Evolutionary conservation across 2,113 vertebrate genomes (phyloP).

Genomic region (Phocoena phocoena): DNA sequence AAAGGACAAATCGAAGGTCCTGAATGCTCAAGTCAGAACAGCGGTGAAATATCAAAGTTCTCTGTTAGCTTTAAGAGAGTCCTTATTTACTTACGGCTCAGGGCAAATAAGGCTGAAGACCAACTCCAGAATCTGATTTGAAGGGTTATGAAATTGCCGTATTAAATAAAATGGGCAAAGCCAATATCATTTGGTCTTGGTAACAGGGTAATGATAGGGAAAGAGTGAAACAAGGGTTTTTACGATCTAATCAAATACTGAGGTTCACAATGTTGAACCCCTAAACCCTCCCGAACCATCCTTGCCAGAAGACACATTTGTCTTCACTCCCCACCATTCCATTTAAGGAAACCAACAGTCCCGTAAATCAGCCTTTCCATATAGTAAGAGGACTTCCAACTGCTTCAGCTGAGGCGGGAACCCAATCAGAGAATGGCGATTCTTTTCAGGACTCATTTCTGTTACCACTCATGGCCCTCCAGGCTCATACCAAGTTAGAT

Average conservation of each 20-base stretch:
- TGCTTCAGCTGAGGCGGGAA: not conserved
- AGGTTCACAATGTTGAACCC: not conserved
- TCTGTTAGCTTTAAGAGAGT: not conserved
- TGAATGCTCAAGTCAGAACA: not conserved
- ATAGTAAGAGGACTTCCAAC: not conserved
- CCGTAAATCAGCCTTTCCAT: not conserved
- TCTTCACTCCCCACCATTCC: not conserved
- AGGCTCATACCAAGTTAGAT: not conserved
- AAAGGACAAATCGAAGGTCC: not conserved
- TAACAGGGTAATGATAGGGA: not conserved
- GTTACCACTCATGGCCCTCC: not conserved
- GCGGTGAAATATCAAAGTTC: not conserved
- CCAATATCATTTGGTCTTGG: not conserved
- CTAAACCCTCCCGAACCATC: not conserved
- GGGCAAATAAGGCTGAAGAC: conserved; percentile 11
- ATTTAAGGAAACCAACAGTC: not conserved
- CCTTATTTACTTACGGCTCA: not conserved
- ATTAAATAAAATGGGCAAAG: not conserved
- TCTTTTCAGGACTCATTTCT: conserved; percentile 4
- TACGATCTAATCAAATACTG: not conserved
- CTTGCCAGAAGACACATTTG: not conserved
- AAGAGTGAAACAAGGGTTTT: not conserved
- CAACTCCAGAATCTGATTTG: not conserved
- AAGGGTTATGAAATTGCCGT: not conserved
- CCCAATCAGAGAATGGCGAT: not conserved